phyloP scores from a whole-genome alignment of 2,113 vertebrate species.

The Ardeotis arabs region DNA sequence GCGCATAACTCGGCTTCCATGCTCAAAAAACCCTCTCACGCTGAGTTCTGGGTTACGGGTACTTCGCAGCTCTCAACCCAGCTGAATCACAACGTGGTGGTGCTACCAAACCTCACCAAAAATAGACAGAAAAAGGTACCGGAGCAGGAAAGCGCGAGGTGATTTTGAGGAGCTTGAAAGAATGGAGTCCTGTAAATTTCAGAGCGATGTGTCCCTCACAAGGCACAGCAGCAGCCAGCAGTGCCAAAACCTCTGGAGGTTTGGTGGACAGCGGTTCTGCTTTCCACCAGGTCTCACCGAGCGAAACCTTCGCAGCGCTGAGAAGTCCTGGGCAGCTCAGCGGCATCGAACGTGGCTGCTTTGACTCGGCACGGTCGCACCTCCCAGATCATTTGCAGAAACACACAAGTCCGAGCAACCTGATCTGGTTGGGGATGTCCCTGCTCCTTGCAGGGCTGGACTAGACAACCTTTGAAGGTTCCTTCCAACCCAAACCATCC shows the following conservation, averaged over 20 bases:
- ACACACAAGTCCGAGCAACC: not conserved
- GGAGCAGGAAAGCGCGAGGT: not conserved
- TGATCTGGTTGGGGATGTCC: too few relatives aligned
- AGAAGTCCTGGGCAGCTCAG: not conserved
- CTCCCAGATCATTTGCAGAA: not conserved
- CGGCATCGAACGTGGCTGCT: accelerated
- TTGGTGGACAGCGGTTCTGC: accelerated
- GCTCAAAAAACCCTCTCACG: not conserved
- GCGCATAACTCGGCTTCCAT: accelerated
- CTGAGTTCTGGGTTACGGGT: accelerated
- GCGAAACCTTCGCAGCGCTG: accelerated
- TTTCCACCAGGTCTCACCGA: not conserved
- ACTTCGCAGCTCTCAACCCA: not conserved
- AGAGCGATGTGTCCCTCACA: accelerated
- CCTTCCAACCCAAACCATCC: too few relatives aligned
- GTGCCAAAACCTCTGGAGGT: accelerated
- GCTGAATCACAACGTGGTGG: not conserved
- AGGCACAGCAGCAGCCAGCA: not conserved
- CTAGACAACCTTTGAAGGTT: too few relatives aligned
- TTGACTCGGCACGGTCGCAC: accelerated
- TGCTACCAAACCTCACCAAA: not conserved
- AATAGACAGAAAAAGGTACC: accelerated
- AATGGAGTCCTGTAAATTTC: accelerated
- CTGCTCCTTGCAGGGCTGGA: too few relatives aligned
- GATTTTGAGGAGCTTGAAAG: not conserved